Base-by-base conservation (phyloP, 2,113 vertebrate genomes). In the Gadus chalcogrammus region DNA sequence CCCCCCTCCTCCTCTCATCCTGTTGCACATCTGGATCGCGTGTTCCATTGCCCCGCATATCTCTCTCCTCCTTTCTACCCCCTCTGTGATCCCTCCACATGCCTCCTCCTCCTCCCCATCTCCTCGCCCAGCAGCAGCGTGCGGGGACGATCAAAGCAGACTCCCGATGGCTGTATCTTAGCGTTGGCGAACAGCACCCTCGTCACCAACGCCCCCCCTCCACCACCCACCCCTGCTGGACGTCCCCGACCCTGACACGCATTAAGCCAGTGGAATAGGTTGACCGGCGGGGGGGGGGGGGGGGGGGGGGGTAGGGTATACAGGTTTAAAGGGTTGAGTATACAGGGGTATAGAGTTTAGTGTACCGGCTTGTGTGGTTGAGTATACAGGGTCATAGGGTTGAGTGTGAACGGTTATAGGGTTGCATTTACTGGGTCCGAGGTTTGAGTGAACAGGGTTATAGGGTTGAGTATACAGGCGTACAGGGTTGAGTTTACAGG, bases 21-120 rank as follows among this genome's bases (percentile, higher is more conserved):
- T 83, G 82, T 81, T 75, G 73, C 85, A 87, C 87, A 87, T 89
- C 89, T 88, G 88, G 87, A 89, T 88, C 73, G 75, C 84, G 83
- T 85, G 85, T 85, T 88, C 79, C 67, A 80, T 86, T 24, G 7
- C 81, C 77, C 81, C 84, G 82, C 84, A 86, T 88, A 86, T 89
- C 85, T 70, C 78, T 77, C 74, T 70, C 75, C 74, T 81, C 76
- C 68, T 64, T 71, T 20, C 79, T 55, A 48, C 76, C 71, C 73
- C 79, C 78, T 82, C 83, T 75, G 82, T 61, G 31, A 12, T 56
- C 74, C 72, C 83, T 88, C 79, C 55, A 67, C 73, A 35, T 5
- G 31, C 38, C 80, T 61, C 55, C 76, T 68, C 73, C 78, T 77
- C 80, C 82, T 74, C 83, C 81, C 87, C 83, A 85, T 38, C 55